Evolutionary conservation across 1,140 invertebrate genomes (phyloP), one percentile per base, ranked within the genome.

Genomic region (Xylocopa sonorina): DNA sequence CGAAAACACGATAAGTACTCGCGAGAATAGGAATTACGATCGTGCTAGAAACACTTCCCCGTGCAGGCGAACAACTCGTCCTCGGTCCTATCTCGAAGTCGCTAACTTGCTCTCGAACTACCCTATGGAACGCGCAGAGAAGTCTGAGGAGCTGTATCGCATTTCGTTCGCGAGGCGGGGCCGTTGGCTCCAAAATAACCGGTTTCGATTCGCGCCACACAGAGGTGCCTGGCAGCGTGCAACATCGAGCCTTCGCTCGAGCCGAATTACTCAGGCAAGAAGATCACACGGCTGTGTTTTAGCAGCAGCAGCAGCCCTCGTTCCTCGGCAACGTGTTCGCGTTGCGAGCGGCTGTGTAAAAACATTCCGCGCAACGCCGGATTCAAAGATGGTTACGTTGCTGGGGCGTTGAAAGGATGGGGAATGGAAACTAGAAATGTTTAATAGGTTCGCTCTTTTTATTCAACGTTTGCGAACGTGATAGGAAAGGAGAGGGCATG

Each of bases 221-320:
- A 58, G 3, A 32, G 73, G n/a, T 55, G 18, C 12, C 48, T n/a
- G 2, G 41, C 0, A 24, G 27, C 32, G 12, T n/a, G 46, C 53
- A n/a, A 48, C n/a, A 16, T 50, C 14, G 41, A 29, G 53, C 27
- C 38, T 58, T 16, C 41, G 27, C n/a, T 69, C 51, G 6, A n/a
- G n/a, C 27, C 24, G 69, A 73, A 73, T 62, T 57, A 60, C 12
- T 29, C 18, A 50, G 24, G 21, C 55, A 64, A 64, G 63, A 38
- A 58, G 29, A 48, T 73, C 32, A 62, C 55, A 46, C 41, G 55
- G 29, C 32, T 50, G 18, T 5, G 62, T 50, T 50, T 67, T 12
- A 34, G 41, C 43, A 27, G 63, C 18, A 67, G 64, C 6, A 3
- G 48, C 63, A 27, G n/a, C n/a, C n/a, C n/a, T n/a, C n/a, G n/a